These are phyloP conservation scores for Psophia crepitans DNA, from an alignment of 2,113 vertebrate genomes.

Conservation along the genomic window DNA sequence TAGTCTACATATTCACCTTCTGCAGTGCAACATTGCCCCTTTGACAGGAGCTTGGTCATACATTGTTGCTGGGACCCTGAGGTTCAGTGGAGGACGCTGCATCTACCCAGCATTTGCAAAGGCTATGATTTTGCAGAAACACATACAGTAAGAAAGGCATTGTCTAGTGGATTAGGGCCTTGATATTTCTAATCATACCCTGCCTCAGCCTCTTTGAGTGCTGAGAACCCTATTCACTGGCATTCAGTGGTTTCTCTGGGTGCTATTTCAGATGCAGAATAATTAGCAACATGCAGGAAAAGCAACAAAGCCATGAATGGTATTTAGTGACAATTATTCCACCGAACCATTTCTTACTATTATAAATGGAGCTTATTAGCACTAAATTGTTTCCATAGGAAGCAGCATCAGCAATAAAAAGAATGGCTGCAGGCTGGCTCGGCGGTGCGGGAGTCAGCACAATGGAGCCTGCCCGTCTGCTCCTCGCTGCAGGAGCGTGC, in stretches of 20 bases:
- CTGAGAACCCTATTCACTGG: slow-evolving; percentile 71
- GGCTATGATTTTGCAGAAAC: slow-evolving; percentile 45
- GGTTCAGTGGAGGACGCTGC: neutral
- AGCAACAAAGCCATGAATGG: slow-evolving; percentile 79
- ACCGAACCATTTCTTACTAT: slow-evolving; percentile 77
- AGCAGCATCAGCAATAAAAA: slow-evolving; percentile 76
- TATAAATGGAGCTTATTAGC: slow-evolving; percentile 82
- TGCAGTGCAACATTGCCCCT: neutral
- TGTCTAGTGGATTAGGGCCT: slow-evolving; percentile 65
- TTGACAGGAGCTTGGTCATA: neutral
- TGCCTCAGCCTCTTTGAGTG: slow-evolving; percentile 50
- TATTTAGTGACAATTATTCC: slow-evolving; percentile 82
- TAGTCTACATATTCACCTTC: neutral
- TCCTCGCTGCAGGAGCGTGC: neutral
- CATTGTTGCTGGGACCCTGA: neutral
- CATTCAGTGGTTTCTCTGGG: slow-evolving; percentile 71
- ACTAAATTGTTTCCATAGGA: slow-evolving; percentile 81
- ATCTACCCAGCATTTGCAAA: neutral
- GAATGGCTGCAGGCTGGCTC: slow-evolving; percentile 74
- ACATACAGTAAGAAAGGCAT: slow-evolving; percentile 25
- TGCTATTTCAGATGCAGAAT: slow-evolving; percentile 78
- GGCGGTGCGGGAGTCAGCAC: slow-evolving; percentile 65
- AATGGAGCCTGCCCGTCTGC: slow-evolving; percentile 17
- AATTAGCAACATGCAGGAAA: slow-evolving; percentile 78
- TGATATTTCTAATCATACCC: slow-evolving; percentile 64